Percentiles rank a stretch among this genome's conserved stretches.
These are phyloP conservation scores for Terrapene triunguis DNA, from an alignment of 2,113 vertebrate genomes.

Conservation along the genomic window DNA sequence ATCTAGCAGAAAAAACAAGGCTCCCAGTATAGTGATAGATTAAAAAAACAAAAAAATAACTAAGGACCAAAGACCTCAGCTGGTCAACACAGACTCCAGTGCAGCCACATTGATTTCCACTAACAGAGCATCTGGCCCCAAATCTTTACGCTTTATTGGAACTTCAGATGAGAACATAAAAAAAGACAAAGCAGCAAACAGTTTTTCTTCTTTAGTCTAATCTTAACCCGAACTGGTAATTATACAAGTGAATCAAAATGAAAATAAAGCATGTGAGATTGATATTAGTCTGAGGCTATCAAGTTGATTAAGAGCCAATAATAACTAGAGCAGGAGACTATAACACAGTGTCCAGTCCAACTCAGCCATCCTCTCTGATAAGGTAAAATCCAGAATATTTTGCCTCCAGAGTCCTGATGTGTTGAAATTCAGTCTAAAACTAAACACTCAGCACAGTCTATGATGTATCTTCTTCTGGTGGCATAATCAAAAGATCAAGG, in stretches of 20 bases:
- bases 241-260: background rate
- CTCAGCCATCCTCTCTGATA: background rate
- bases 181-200: background rate
- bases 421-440: background rate
- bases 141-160: background rate
- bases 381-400: background rate
- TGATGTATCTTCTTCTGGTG: background rate
- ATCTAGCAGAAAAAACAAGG: background rate
- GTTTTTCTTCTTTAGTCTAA: background rate
- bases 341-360: background rate
- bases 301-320: background rate
- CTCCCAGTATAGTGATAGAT: accelerated
- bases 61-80: background rate
- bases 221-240: background rate
- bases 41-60: background rate
- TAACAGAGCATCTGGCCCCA: background rate
- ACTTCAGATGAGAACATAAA: background rate
- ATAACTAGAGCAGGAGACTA: background rate
- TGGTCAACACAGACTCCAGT: background rate
- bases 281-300: background rate
- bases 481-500: background rate
- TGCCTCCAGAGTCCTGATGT: background rate
- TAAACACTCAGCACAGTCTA: background rate
- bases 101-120: background rate
- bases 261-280: background rate